These are phyloP conservation scores for Regulus satrapa DNA, from an alignment of 2,113 vertebrate genomes.

Conservation along the genomic window DNA sequence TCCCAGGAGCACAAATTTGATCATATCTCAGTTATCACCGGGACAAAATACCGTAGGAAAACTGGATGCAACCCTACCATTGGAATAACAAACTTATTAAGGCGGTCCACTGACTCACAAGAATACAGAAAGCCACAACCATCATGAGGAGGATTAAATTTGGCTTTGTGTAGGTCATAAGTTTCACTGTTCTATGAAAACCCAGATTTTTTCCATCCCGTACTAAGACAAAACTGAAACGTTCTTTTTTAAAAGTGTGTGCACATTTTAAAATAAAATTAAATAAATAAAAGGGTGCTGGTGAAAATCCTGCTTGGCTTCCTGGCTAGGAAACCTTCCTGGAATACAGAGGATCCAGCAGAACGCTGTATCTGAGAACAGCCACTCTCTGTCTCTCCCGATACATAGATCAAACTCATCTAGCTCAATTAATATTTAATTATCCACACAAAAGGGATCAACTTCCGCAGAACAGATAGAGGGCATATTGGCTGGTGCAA, in stretches of 20 bases:
- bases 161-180: rapidly evolving
- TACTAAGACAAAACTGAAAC: neutral
- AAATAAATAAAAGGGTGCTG: neutral
- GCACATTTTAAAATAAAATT: rapidly evolving
- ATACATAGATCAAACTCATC: slow-evolving; percentile 8
- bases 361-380: rapidly evolving
- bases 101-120: neutral
- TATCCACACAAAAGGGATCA: slow-evolving; percentile 55
- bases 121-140: neutral
- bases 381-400: neutral
- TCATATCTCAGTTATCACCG: rapidly evolving
- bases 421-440: slow-evolving; percentile 54
- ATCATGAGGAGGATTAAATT: neutral
- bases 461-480: slow-evolving; percentile 50
- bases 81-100: neutral
- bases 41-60: neutral
- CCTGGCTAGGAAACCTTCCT: neutral
- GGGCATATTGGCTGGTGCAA: slow-evolving; percentile 23
- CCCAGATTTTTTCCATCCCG: rapidly evolving
- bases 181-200: rapidly evolving
- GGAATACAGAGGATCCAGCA: neutral
- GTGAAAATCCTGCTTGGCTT: neutral
- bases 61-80: rapidly evolving
- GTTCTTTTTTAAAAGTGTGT: neutral
- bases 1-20: neutral